These are phyloP conservation scores for Lateolabrax maculatus DNA, from an alignment of 2,797 vertebrate genomes.

Conservation along the genomic window DNA sequence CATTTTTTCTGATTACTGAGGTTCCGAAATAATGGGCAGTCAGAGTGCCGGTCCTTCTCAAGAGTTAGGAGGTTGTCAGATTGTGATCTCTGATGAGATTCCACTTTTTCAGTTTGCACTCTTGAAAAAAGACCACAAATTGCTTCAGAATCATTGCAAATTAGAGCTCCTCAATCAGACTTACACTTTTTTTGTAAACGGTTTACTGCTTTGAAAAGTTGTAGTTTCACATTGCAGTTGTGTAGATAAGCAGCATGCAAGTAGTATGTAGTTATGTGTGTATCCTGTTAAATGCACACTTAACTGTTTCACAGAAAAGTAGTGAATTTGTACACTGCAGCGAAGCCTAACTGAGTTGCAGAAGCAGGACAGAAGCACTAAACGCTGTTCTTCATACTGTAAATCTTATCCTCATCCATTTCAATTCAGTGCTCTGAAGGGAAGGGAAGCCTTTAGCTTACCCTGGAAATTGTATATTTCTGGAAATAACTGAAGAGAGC, in stretches of 20 bases:
- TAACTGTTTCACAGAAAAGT: not conserved
- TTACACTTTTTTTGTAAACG: not conserved
- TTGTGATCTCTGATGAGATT: conserved; percentile 4
- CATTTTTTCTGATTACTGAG: too few relatives aligned
- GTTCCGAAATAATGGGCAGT: too few relatives aligned
- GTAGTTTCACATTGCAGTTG: not conserved
- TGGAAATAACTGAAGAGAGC: not conserved
- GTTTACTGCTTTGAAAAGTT: not conserved
- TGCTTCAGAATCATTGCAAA: conserved; percentile 15
- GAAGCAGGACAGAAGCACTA: not conserved
- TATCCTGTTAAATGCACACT: not conserved
- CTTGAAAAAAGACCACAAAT: conserved; percentile 1
- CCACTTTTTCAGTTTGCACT: not conserved
- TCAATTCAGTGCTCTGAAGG: conserved; percentile 11
- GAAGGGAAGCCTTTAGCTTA: conserved; percentile 5
- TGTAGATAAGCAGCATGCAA: not conserved
- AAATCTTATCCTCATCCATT: conserved; percentile 24
- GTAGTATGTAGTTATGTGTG: not conserved
- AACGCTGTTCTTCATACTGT: conserved; percentile 3
- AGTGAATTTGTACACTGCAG: not conserved
- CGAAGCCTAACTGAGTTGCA: conserved; percentile 3
- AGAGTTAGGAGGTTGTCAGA: not conserved
- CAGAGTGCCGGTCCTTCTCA: not conserved
- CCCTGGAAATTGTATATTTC: not conserved
- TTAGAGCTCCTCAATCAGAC: not conserved